Evolutionary conservation across 2,888 invertebrate species (phyloP).

Genomic region (Drosophila melanosoma): DNA sequence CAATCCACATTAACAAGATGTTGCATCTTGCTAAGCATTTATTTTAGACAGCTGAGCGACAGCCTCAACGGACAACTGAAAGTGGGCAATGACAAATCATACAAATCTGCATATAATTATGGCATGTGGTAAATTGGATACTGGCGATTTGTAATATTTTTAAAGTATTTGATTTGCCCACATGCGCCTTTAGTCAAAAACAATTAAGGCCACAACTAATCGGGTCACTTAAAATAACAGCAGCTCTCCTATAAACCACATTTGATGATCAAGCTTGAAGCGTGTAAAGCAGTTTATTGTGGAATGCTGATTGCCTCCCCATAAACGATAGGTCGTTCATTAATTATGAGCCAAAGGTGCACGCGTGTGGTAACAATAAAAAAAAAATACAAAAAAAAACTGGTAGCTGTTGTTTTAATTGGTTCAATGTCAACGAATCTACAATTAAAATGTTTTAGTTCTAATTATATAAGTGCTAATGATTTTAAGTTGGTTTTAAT

Average conservation of each 20-base stretch:
- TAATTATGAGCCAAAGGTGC: constrained; percentile 56
- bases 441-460: constrained; percentile 59
- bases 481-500: constrained; percentile 33
- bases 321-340: constrained; percentile 49
- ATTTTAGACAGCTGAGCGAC: constrained; percentile 41
- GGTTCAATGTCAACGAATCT: constrained; percentile 61
- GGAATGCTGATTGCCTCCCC: constrained; percentile 45
- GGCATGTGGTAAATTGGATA: constrained; percentile 39
- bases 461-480: constrained; percentile 63
- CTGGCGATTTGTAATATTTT: constrained; percentile 7
- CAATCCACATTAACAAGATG: constrained; percentile 20
- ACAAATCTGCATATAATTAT: constrained; percentile 56
- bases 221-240: constrained; percentile 34
- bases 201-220: constrained; percentile 29
- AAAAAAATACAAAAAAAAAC: constrained; percentile 25
- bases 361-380: constrained; percentile 48
- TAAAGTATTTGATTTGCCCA: constrained; percentile 31
- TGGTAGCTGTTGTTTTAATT: constrained; percentile 40
- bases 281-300: constrained; percentile 32
- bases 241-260: constrained; percentile 32
- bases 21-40: constrained; percentile 31
- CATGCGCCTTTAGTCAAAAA: constrained; percentile 13
- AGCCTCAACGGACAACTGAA: constrained; percentile 20
- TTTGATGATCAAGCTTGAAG: constrained; percentile 39
- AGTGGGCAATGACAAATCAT: constrained; percentile 12